Evolutionary conservation across 2,113 vertebrate species (phyloP).

Genomic region (Equus przewalskii): DNA sequence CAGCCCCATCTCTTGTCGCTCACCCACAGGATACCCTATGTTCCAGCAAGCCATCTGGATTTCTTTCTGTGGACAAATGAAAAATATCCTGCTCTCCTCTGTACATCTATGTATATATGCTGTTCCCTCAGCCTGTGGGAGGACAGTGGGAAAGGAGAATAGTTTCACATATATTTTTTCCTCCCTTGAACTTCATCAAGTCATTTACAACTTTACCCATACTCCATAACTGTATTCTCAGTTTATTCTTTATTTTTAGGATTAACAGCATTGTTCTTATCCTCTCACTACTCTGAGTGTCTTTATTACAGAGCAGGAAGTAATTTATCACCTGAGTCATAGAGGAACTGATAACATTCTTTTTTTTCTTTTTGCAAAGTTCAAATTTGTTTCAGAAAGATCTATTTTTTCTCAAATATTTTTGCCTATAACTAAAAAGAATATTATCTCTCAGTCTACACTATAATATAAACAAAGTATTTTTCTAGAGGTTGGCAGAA

Average conservation of each 20-base stretch:
- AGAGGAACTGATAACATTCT: neutral
- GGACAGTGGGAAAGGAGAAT: neutral
- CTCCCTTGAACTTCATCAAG: neutral
- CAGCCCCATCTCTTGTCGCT: neutral
- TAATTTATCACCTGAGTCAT: conserved; percentile 28
- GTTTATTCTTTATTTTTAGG: neutral
- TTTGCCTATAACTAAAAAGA: neutral
- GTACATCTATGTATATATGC: neutral
- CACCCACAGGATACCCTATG: neutral
- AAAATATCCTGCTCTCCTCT: neutral
- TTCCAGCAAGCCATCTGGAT: neutral
- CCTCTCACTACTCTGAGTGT: neutral
- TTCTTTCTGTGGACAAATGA: neutral
- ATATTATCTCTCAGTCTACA: neutral
- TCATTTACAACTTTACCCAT: neutral
- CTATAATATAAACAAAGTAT: neutral
- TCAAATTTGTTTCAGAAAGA: conserved; percentile 21
- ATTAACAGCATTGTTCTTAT: neutral
- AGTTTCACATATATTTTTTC: neutral
- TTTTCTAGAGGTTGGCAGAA: neutral
- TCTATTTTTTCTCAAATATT: neutral
- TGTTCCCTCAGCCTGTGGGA: neutral
- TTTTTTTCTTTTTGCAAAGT: neutral
- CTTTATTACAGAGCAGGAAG: conserved; percentile 15
- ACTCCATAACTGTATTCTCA: neutral